Conservation (phyloP, 2,888 invertebrate species). For the Bellardia pandia region DNA sequence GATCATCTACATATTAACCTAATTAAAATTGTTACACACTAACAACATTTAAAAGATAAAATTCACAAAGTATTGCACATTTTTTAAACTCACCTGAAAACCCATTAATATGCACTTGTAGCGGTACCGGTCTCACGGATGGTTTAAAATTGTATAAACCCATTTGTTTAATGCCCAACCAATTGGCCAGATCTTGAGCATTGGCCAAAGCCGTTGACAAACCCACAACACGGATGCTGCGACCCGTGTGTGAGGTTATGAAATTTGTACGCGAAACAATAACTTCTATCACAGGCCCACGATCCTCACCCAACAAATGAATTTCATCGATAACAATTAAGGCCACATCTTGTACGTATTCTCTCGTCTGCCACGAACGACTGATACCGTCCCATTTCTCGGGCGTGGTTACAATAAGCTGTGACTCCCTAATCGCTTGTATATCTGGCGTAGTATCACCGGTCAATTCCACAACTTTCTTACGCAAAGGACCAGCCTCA, state of each 20-base stretch:
- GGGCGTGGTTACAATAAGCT: constrained; percentile 99
- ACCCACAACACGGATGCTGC: constrained; percentile 94
- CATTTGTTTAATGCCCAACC: constrained; percentile 95
- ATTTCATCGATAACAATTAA: constrained; percentile 99
- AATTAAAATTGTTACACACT: background rate
- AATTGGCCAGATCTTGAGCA: constrained; percentile 97
- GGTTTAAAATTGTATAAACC: constrained; percentile 99
- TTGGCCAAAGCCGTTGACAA: constrained; percentile 99
- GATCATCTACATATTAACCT: no score
- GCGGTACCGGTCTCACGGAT: constrained; percentile 97
- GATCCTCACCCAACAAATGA: constrained; percentile 96
- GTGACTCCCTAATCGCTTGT: constrained; percentile 91
- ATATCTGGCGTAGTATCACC: constrained; percentile 95
- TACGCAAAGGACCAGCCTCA: constrained; percentile 87
- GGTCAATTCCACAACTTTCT: constrained; percentile 97
- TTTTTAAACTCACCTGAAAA: constrained; percentile 89
- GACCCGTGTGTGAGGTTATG: constrained; percentile 94
- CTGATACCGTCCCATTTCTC: constrained; percentile 99
- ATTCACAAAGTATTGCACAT: background rate
- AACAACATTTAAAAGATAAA: background rate
- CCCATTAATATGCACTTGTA: constrained; percentile 95
- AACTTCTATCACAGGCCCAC: constrained; percentile 96
- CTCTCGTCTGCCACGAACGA: constrained; percentile 98
- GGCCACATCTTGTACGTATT: constrained; percentile 95
- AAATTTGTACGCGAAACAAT: constrained; percentile 99